Evolutionary conservation across 2,797 vertebrate species (phyloP).

Genomic region (Nothura maculosa): DNA sequence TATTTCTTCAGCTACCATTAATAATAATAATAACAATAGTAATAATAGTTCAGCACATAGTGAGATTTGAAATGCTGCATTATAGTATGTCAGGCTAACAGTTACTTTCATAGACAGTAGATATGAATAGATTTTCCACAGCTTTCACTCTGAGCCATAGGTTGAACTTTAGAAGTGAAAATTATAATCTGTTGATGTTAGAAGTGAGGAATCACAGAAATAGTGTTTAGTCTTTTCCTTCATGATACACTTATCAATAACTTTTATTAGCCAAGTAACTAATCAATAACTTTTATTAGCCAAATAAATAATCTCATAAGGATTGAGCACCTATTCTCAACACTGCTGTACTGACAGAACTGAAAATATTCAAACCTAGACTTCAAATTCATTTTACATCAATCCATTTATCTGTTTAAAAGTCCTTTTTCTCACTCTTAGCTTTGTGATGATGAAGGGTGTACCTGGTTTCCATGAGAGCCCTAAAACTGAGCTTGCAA

Average conservation of each 20-base stretch:
- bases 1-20: background rate
- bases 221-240: slow-evolving; percentile 28
- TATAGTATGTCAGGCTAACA: background rate
- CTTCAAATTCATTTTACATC: slow-evolving; percentile 22
- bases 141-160: background rate
- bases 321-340: slow-evolving; percentile 5
- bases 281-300: slow-evolving; percentile 39
- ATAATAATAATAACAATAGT: background rate
- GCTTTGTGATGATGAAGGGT: slow-evolving; percentile 17
- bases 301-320: background rate
- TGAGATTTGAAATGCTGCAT: slow-evolving; percentile 10
- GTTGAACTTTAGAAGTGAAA: slow-evolving; percentile 28
- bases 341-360: background rate
- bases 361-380: background rate
- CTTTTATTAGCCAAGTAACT: slow-evolving; percentile 18
- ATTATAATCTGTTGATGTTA: slow-evolving; percentile 29
- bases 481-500: background rate
- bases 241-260: background rate
- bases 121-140: background rate
- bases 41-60: background rate
- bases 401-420: background rate
- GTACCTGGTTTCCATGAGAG: background rate
- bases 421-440: background rate
- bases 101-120: background rate
- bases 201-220: slow-evolving; percentile 18